phyloP scores from a whole-genome alignment of 2,113 vertebrate species.

The Pyxicephalus adspersus region DNA sequence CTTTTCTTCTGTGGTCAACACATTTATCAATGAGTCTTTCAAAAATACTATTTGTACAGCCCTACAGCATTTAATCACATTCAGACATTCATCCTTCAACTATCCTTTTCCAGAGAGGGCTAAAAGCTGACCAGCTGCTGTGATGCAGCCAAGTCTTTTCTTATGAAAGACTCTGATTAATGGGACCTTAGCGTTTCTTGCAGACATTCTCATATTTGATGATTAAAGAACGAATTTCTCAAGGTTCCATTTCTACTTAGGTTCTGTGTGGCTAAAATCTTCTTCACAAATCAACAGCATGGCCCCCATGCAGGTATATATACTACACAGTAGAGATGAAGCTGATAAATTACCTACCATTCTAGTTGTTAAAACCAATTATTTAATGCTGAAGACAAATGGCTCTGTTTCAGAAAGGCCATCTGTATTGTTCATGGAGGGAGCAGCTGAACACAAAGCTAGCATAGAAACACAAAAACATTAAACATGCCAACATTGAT shows the following conservation, averaged over 20 bases:
- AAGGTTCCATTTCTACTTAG: constrained; percentile 4
- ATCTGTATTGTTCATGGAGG: constrained; percentile 35
- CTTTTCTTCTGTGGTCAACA: no score
- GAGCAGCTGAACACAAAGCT: background rate
- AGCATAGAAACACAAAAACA: constrained; percentile 14
- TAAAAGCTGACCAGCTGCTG: no score
- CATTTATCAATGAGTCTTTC: no score
- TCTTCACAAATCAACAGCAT: background rate
- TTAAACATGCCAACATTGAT: no score
- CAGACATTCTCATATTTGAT: no score
- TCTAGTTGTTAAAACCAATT: constrained; percentile 46
- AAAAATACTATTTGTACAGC: no score
- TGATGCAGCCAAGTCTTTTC: no score
- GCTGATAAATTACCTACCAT: constrained; percentile 43
- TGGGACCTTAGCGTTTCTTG: no score
- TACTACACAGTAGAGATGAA: constrained; percentile 38
- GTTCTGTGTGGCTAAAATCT: constrained; percentile 20
- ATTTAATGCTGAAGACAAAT: constrained; percentile 11
- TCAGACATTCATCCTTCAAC: no score
- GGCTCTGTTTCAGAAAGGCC: constrained; percentile 46
- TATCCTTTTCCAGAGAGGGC: no score
- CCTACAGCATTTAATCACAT: no score
- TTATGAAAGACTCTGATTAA: no score
- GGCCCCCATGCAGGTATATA: constrained; percentile 23
- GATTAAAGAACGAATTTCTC: background rate